phyloP scores from a whole-genome alignment of 2,888 invertebrate genomes.

The Pollenia amentaria region DNA sequence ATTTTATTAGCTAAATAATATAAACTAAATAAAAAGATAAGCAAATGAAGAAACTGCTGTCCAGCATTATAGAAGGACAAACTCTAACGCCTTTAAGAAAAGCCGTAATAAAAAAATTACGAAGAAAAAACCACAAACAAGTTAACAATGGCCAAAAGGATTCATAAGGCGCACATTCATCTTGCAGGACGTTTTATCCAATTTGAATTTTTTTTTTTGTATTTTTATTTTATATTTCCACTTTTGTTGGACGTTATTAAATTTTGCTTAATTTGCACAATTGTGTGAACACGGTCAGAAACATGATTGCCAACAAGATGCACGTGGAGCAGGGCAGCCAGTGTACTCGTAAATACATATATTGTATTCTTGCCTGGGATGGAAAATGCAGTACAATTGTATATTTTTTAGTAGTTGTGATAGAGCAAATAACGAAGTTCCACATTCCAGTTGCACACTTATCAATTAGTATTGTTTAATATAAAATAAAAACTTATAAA shows the following conservation, averaged over 20 bases:
- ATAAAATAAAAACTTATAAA: too few relatives aligned
- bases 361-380: neutral
- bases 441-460: too few relatives aligned
- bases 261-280: slow-evolving; percentile 73
- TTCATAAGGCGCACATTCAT: slow-evolving; percentile 37
- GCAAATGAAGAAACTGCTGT: neutral
- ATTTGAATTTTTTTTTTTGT: slow-evolving; percentile 38
- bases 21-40: slow-evolving; percentile 1
- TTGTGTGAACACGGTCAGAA: slow-evolving; percentile 64
- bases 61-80: neutral
- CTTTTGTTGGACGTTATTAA: slow-evolving; percentile 67
- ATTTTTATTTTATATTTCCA: slow-evolving; percentile 30
- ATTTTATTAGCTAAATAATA: slow-evolving; percentile 5
- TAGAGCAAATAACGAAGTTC: too few relatives aligned
- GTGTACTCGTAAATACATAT: neutral
- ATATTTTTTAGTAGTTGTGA: too few relatives aligned
- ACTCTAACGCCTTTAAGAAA: slow-evolving; percentile 35
- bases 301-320: slow-evolving; percentile 60
- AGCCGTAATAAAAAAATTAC: slow-evolving; percentile 1
- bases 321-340: slow-evolving; percentile 15
- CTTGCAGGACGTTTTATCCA: slow-evolving; percentile 13
- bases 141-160: neutral
- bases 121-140: neutral
- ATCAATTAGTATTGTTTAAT: too few relatives aligned
- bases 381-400: too few relatives aligned